Conservation (phyloP, 2,797 vertebrate species). For the Microctenopoma steveboyesi region DNA sequence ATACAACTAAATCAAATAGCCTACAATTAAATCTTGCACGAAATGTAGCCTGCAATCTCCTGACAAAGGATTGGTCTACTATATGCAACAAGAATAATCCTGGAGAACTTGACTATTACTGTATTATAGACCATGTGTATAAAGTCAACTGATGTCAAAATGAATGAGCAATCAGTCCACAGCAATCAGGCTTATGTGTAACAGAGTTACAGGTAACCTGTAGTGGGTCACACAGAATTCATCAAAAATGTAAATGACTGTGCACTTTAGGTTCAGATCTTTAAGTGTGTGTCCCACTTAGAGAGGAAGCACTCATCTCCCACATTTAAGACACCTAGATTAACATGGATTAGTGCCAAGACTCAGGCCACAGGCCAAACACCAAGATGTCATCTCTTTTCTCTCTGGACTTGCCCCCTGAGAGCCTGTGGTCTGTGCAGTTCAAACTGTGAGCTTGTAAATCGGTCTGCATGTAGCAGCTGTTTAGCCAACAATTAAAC, state of each 20-base stretch:
- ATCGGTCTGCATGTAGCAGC: constrained; percentile 2
- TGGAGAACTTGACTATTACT: not conserved
- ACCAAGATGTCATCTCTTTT: constrained; percentile 62
- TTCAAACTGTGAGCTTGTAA: constrained; percentile 22
- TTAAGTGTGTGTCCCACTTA: constrained; percentile 77
- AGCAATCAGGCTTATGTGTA: constrained; percentile 4
- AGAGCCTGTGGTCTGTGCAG: constrained; percentile 13
- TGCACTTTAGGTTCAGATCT: constrained; percentile 62
- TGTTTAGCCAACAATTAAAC: not conserved
- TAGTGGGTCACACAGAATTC: constrained; percentile 43
- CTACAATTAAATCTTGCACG: constrained; percentile 8
- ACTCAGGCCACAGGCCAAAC: constrained; percentile 70
- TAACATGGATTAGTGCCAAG: constrained; percentile 81
- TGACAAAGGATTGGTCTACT: not conserved
- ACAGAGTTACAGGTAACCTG: constrained; percentile 19
- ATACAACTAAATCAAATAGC: constrained; percentile 7
- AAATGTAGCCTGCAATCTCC: not conserved
- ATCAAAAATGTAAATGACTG: constrained; percentile 54
- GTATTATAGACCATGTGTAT: not conserved
- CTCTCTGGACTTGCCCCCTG: constrained; percentile 29
- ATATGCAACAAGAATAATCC: not conserved
- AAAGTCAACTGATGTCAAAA: not conserved
- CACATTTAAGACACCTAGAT: constrained; percentile 82
- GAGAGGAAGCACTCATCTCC: constrained; percentile 71
- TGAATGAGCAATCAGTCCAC: constrained; percentile 11